Evolutionary conservation across 2,797 vertebrate genomes (phyloP), one percentile per base, ranked within the genome.

Genomic region (Gymnopithys bicolor): DNA sequence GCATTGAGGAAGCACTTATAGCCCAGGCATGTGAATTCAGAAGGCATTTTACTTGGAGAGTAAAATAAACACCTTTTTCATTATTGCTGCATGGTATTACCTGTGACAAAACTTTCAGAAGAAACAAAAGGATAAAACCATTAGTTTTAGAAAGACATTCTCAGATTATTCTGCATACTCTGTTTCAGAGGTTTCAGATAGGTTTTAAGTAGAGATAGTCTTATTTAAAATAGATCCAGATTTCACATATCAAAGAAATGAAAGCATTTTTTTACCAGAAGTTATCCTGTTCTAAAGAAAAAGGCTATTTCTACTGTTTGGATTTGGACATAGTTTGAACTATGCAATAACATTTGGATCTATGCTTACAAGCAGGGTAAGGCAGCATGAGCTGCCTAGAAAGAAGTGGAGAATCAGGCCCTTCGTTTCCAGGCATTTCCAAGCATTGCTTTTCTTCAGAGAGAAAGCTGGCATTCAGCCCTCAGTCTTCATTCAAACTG

Each of bases 401-500:
- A 93, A 69, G 79, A 93, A 87, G 77, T 25, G 2, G 22, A 70
- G 91, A 87, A 96, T 90, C 91, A 73, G 92, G 52, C 55, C 87
- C 77, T 87, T 79, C 7, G 2, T 90, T 92, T 95, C 74, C 87
- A 95, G 87, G 84, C 90, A 92, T 83, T 85, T 95, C 79, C 53
- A 71, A 79, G 83, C 67, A 32, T 63, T 88, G 84, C 80, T 94
- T 87, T 96, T 93, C 83, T 91, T 94, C 59, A 70, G 58, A 75
- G 71, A 60, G 33, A 28, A 85, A 79, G 67, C n/a, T 97, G 95
- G 95, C 95, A 70, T 93, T 93, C 80, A 69, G 90, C 90, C 91
- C 49, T 84, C 58, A 84, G 67, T 84, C 94, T 93, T 96, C 94
- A 94, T 96, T 96, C 95, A 97, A 95, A 96, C 85, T 83, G 79